Base-by-base conservation (phyloP, 2,113 vertebrate species). In the Elachura formosa region DNA sequence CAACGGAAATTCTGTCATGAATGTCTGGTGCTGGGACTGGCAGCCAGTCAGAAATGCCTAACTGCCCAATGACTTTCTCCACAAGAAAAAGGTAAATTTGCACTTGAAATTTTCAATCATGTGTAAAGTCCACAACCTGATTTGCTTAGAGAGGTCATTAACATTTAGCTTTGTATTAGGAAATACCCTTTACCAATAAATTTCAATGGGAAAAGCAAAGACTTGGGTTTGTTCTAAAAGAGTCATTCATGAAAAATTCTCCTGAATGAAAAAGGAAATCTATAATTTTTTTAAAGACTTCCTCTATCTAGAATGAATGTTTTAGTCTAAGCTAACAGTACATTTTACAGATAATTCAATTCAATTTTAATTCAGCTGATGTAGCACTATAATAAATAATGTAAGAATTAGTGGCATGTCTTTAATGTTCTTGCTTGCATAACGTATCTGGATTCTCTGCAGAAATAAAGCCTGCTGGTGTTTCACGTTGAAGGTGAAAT, bases 161-260 rank as follows among this genome's bases (percentile, higher is more conserved):
- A 62, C 76, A 26, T 94, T 89, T 69, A 31, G 14, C 34, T 81
- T 82, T 46, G 10, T 33, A 5, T 96, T 92, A 82, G 69, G 92
- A 94, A 96, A 96, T 87, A 33, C 3, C 14, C 15, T 79, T 82
- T 89, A 86, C 51, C 56, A 49, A 59, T 46, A 43, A 19, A 64
- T 58, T 68, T 91, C 36, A 48, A 8, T 59, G 84, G 63, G 55
- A 59, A 93, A 87, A 87, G 26, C 43, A 77, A 55, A 75, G 18
- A 24, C 3, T 5, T 28, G 33, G 9, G 10, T 64, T 74, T 81
- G 4, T 72, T 73, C 67, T 77, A 67, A 20, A 40, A 69, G 55
- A 31, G 40, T 96, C 78, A 93, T 97, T 96, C 85, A 96, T 88
- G 51, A 90, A 94, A 94, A 93, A 33, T 11, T 51, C 34, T 88